Evolutionary conservation across 2,797 vertebrate genomes (phyloP), one percentile per base, ranked within the genome.

Genomic region (Coccyzus lansbergi): DNA sequence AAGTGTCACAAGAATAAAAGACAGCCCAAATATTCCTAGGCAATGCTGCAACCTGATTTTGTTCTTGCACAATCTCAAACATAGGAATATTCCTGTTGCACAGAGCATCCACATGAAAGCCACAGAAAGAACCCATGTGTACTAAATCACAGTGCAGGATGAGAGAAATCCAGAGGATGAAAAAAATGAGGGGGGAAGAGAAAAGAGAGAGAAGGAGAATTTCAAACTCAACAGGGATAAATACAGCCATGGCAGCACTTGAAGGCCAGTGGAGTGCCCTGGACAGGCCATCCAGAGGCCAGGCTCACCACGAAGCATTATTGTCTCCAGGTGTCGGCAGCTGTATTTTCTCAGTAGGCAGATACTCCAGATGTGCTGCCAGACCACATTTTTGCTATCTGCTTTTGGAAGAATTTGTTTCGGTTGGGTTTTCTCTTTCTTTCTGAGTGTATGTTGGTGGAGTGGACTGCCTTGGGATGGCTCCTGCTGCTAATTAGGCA

Each of bases 291-390:
- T 69, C 63, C 74, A 53, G 49, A 14, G 68, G 72, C 85, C 89
- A 93, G 33, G 36, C 65, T 91, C 72, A 33, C 59, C 26, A 11
- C 46, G 18, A 25, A 86, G 34, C 90, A 81, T 31, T 4, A 48
- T 3, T 52, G 74, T 75, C 72, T 91, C 60, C 2, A 76, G 86
- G 63, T 80, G 82, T 83, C 2, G n/a, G 80, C 95, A 96, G 93
- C 83, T 96, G 95, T 62, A 83, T 96, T 94, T 95, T 62, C 93
- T 96, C 94, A 72, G 78, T 77, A 74, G 83, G 89, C 91, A 94
- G 71, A 92, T 92, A 85, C 76, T 88, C 85, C 92, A 93, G 80
- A 92, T 80, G 33, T 78, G 86, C 76, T 92, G 91, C 91, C 92
- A 94, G 91, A 92, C 74, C 72, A 68, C 81, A 94, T 88, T 93